Base-by-base conservation (phyloP, 2,797 vertebrate species). In the Sciaenops ocellatus region DNA sequence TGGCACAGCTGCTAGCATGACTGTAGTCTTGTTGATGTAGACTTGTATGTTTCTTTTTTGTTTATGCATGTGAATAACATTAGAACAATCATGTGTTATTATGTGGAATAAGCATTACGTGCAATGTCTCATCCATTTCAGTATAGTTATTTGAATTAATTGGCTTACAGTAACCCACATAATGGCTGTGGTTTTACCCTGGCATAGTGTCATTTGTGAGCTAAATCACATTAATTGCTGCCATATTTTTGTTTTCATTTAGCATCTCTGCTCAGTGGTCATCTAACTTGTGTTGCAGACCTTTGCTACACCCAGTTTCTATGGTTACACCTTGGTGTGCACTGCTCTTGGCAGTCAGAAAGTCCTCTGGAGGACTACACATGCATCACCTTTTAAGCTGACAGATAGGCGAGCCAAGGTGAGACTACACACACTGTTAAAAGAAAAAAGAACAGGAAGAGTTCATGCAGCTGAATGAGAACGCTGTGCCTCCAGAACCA, bases 231-330 rank as follows among this genome's bases (percentile, higher is more conserved):
- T 30, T 0, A 16, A 50, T 20, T 60, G 41, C 38, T 48, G 18
- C 22, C 26, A 60, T 20, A 48, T n/a, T 22, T 69, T 70, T 55
- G 51, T 41, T 46, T 44, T 41, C 5, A 42, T 59, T 59, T 18
- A 50, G 11, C 44, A 30, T 46, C 48, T 74, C 30, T 73, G 22
- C 18, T 44, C 71, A 24, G 7, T 55, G 51, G 54, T 79, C 64
- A 73, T 68, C 71, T 42, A 28, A 72, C 51, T 59, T 65, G 61
- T 55, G 60, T 66, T 57, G 42, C 22, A 79, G 78, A 68, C 65
- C 52, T 71, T 74, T 73, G 73, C 57, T 55, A 74, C 63, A 41
- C 65, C 65, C 66, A 59, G 87, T 92, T 91, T 83, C 82, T 86
- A 87, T 90, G 89, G 84, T 80, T 80, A 89, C 90, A 76, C 51